Evolutionary conservation across 2,888 invertebrate species (phyloP), one percentile per base, ranked within the genome.

Genomic region (Ophion slaviceki): DNA sequence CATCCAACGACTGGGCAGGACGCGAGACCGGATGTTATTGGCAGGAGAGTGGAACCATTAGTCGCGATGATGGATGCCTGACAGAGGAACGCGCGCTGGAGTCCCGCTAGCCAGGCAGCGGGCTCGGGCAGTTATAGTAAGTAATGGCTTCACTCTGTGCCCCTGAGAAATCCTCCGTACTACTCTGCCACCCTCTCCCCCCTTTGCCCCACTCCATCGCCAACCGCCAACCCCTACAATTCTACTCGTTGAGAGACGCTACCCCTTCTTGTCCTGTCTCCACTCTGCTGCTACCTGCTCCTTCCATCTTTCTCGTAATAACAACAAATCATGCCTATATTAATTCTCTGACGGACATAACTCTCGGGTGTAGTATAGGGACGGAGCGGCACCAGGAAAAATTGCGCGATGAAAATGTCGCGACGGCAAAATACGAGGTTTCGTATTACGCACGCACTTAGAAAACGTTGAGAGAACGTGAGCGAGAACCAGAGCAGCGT

Each of bases 61-160:
- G 93, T 93, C 91, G 92, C 90, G 89, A 93, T 93, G 93, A 94
- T 93, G 93, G 93, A 94, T 93, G 93, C 92, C 91, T 93, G 93
- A 94, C 93, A 93, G 92, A 89, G 91, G 86, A 86, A 86, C 84
- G 86, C 84, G 89, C 91, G 91, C 90, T 89, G 89, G 91, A 92
- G 92, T 92, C 92, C 92, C 90, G 86, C 70, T 74, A 84, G 81
- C 85, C 83, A 84, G 78, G 83, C 81, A 91, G 91, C 90, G 88
- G 90, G 88, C 91, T 67, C 75, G 78, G 93, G 93, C 93, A 93
- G 93, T 93, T 93, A 93, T 92, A 92, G 93, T 93, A 93, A 93
- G 92, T 93, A 93, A 93, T 93, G 93, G 93, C 92, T 92, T 92
- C 92, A 91, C 92, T 92, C 91, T 91, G 90, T 90, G 90, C 91